Conservation (phyloP, 2,113 vertebrate genomes). For the Lepidothrix coronata region DNA sequence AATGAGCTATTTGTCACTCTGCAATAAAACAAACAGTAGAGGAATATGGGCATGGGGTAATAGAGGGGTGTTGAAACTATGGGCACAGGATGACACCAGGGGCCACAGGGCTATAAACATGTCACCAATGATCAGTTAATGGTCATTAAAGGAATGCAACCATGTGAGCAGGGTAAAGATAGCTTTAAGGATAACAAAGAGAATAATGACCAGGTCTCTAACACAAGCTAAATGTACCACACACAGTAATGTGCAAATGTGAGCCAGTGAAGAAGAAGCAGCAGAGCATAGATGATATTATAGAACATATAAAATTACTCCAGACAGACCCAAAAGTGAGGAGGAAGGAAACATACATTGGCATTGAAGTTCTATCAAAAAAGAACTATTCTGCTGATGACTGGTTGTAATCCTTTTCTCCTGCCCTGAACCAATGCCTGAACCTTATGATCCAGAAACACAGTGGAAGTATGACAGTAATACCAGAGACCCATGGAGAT, state of each 20-base stretch:
- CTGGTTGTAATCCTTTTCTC: neutral
- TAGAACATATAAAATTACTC: neutral
- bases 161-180: neutral
- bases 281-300: neutral
- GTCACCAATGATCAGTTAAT: neutral
- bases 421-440: neutral
- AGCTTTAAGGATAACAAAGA: neutral
- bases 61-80: neutral
- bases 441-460: neutral
- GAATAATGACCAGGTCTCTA: neutral
- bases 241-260: neutral
- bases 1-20: neutral
- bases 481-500: neutral
- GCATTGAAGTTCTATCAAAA: neutral
- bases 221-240: neutral
- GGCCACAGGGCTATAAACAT: neutral
- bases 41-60: neutral
- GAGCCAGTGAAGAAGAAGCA: neutral
- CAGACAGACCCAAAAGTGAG: neutral
- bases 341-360: rapidly evolving
- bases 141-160: neutral
- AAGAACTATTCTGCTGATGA: neutral
- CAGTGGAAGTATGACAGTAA: neutral
- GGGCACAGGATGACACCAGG: neutral
- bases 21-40: neutral